phyloP scores from a whole-genome alignment of 1,140 invertebrate species.

The Apolygus lucorum region DNA sequence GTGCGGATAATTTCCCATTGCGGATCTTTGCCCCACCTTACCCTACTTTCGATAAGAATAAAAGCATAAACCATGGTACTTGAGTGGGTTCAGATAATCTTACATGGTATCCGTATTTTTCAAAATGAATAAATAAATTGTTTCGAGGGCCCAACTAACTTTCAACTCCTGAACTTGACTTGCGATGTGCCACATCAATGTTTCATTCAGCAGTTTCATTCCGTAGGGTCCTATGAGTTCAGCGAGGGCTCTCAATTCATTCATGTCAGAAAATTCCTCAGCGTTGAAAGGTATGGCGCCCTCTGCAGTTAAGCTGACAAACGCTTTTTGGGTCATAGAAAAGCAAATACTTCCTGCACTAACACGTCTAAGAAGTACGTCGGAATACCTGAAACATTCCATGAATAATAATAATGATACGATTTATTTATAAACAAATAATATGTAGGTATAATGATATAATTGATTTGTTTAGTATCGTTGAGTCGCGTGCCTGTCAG shows the following conservation, averaged over 20 bases:
- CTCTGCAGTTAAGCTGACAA: constrained; percentile 84
- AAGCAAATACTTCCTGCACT: constrained; percentile 94
- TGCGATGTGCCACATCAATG: constrained; percentile 95
- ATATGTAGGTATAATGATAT: too few relatives aligned
- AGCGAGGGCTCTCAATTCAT: constrained; percentile 90
- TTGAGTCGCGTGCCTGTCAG: too few relatives aligned
- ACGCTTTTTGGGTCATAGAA: constrained; percentile 90
- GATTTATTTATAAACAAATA: constrained; percentile 5
- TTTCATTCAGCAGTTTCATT: constrained; percentile 94
- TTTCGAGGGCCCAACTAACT: constrained; percentile 33
- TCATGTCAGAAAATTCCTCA: constrained; percentile 97
- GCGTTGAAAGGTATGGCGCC: constrained; percentile 85
- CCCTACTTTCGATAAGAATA: too few relatives aligned
- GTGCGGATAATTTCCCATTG: too few relatives aligned
- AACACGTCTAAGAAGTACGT: constrained; percentile 85
- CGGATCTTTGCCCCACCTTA: too few relatives aligned
- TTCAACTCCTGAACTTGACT: constrained; percentile 96
- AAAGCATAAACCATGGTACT: too few relatives aligned
- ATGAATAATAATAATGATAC: too few relatives aligned
- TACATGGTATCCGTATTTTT: too few relatives aligned
- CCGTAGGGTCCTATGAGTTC: constrained; percentile 98
- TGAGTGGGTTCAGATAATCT: too few relatives aligned
- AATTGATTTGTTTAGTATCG: too few relatives aligned
- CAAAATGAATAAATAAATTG: too few relatives aligned
- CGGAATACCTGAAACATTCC: constrained; percentile 86